Base-by-base conservation (phyloP, 2,888 invertebrate genomes). In the Abrostola triplasia region DNA sequence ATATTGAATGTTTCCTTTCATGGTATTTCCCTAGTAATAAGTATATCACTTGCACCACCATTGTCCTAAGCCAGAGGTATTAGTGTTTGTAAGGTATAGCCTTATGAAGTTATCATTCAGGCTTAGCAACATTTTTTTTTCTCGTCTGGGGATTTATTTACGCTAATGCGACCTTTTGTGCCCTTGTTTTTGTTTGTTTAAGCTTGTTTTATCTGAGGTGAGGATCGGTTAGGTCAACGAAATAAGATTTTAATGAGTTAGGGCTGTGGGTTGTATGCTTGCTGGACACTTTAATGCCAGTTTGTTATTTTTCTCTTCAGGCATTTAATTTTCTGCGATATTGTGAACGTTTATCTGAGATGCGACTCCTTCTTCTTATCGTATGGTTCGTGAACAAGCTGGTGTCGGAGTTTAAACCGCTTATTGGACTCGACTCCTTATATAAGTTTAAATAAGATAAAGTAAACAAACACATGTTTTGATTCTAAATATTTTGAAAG, bases 91-190 rank as follows among this genome's bases (percentile, higher is more conserved):
- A 77, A 73, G 49, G 67, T 59, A 76, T 73, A 59, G 70, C 58
- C 69, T 66, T 76, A 80, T 71, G 67, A 71, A 75, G 82, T 76
- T 76, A 83, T 83, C 76, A 78, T 78, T 82, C 77, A 78, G 62
- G 78, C 73, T 79, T 77, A 59, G 55, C 24, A 36, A 66, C 64
- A 70, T 73, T 77, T 81, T 72, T n/a, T 24, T 76, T 73, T 67
- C 58, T 64, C 59, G 59, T 72, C 67, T 57, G 49, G 55, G 52
- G 66, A 64, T 72, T 79, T 69, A 74, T 61, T 72, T 70, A 41
- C 49, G 49, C 49, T 68, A 67, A 67, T 59, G 53, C 40, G 59
- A 59, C 58, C 73, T 63, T 69, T 65, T 67, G 58, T 50, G 53
- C 10, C 54, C n/a, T 59, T 64, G 53, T 47, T 52, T 69, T 67